Evolutionary conservation across 2,797 vertebrate species (phyloP), one percentile per base, ranked within the genome.

Genomic region (Catostomus latipinnis): DNA sequence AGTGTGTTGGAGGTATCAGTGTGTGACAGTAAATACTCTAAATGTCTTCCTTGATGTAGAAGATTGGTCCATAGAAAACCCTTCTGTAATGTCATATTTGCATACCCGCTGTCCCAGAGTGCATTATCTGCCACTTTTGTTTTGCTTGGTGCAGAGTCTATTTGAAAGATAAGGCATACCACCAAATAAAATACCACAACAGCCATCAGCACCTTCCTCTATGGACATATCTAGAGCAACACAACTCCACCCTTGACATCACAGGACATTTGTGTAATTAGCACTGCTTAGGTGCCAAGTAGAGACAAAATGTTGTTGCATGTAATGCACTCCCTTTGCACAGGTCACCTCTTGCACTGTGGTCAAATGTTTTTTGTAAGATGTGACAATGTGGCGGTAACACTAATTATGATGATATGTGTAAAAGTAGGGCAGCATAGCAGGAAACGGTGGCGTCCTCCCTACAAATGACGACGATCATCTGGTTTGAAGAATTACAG

Each of bases 21-120:
- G 50, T 57, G 69, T 5, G 16, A 14, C 43, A 10, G 16, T 43
- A 0, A 56, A 71, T 69, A 50, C 77, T 72, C 61, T 66, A 72
- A 79, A 79, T 79, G 77, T 72, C 77, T 79, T 79, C 43, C 34
- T 65, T 45, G 61, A 79, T 79, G 53, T 48, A 57, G 69, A 72
- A 91, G 90, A 93, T 93, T 89, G 88, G 88, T 78, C 87, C 76
- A 81, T 71, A 81, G 83, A 90, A 89, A 78, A 88, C 88, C 86
- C 80, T 89, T n/a, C 83, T 79, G 92, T 92, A 94, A 94, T 94
- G 93, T 94, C 93, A 93, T 88, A 94, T 94, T 94, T 91, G 93
- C 93, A 94, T 94, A 93, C 86, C 74, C 82, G 87, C 91, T 89
- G 87, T 88, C 78, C 87, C 84, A 84, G 89, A 89, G 91, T 87